Base-by-base conservation (phyloP, 30 jellyfish, hydroid and myxozoan genomes). In the Aurelia aurita complex sp. Pacific region DNA sequence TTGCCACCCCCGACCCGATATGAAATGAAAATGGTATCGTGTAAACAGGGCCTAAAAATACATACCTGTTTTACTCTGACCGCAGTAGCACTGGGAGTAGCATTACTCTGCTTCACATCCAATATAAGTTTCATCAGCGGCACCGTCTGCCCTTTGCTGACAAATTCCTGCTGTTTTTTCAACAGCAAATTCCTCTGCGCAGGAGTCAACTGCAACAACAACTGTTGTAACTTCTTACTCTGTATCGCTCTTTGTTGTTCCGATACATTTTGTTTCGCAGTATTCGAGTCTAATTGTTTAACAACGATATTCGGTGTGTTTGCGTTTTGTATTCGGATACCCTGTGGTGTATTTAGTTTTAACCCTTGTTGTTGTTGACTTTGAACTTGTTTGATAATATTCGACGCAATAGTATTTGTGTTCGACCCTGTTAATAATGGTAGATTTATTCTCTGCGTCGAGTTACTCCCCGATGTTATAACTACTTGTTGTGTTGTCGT, bases 171-270 rank as follows among this genome's bases (percentile, higher is more conserved):
- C 69, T 85, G 94, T 57, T 85, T 74, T 43, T 73, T 74, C 52
- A 85, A 59, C 10, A 85, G 66, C 82, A 74, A 36, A 40, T 85
- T 76, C 76, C 94, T 57, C 70, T 85, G 94, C 82, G 94, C 80
- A 14, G 94, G 88, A 34, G 94, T 74, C 61, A 85, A 65, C 77
- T 85, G 94, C 29, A 74, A 67, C 68, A 85, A 67, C 10, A 74
- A 64, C 88, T 85, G 88, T 38, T 85, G 94, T 10, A 85, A 64
- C 38, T 67, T 74, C 61, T 85, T 85, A 29, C 76, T 76, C 69
- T 74, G 87, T 12, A 85, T 32, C 15, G 83, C 83, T 55, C 57
- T 74, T 75, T 85, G 94, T 76, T 85, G 94, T 19, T 74, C 94
- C 3, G 83, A 50, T 8, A 66, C 66, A 18, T 60, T 69, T 35